Evolutionary conservation across 2,113 vertebrate genomes (phyloP), one percentile per base, ranked within the genome.

Genomic region (Lasiurus cinereus): DNA sequence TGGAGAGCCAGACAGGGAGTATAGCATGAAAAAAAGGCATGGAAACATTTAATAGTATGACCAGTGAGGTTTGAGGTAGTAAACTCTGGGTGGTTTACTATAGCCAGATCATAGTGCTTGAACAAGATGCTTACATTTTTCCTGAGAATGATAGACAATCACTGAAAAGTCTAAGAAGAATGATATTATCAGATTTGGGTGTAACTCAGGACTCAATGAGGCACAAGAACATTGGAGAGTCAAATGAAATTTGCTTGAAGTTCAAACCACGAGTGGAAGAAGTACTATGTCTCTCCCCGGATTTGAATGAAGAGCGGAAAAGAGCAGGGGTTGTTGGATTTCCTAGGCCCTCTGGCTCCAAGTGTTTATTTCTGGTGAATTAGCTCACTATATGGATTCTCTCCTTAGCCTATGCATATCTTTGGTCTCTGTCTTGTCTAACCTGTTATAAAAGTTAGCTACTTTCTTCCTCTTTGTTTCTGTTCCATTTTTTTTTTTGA

Each of bases 401-500:
- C n/a, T 39, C 11, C 29, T 90, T 85, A 19, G 64, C 13, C 48
- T 82, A 21, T 6, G 4, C 13, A 14, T 31, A 76, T n/a, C 9
- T 27, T 94, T 79, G 62, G 74, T 80, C 16, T 39, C 77, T 69
- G 94, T 33, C 27, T 88, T 90, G n/a, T 88, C 21, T 33, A 84
- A 77, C 8, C 31, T 43, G n/a, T 62, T 59, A 16, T 16, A 77
- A 27, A 94, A 54, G 70, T 92, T 84, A 72, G 52, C 11, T 82
- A 1, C 33, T 72, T 88, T 88, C 27, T 46, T 73, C 64, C 15
- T 43, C 24, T 31, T 72, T 84, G 16, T 83, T 83, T 82, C 29
- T 94, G 10, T 96, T 24, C 8, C 69, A 31, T 24, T 90, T 36
- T 76, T 90, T 36, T 76, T 94, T 84, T 36, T 52, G 36, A 92